A percentile compares a stretch with the other conserved stretches of the same genome.
Evolutionary conservation across 2,888 invertebrate species (phyloP).

Genomic region (Dynastes maya): DNA sequence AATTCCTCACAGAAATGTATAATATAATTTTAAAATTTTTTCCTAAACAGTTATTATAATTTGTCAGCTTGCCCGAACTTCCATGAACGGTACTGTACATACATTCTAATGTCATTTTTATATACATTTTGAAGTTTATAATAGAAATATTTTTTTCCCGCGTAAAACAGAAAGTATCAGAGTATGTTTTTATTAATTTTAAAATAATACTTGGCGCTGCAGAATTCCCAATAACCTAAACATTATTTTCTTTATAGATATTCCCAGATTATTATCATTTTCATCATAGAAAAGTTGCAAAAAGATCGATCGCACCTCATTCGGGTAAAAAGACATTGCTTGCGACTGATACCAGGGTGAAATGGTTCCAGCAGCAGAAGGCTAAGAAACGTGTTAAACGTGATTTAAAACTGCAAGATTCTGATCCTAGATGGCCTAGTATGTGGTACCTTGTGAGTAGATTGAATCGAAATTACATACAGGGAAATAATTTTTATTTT

Average conservation of each 20-base stretch:
- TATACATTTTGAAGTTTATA: slow-evolving; percentile 11
- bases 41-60: too few relatives aligned
- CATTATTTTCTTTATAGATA: slow-evolving; percentile 77
- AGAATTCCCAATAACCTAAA: too few relatives aligned
- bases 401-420: slow-evolving; percentile 77
- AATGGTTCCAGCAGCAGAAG: slow-evolving; percentile 88
- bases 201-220: too few relatives aligned
- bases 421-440: slow-evolving; percentile 92
- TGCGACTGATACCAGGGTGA: slow-evolving; percentile 83
- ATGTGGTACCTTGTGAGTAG: slow-evolving; percentile 98
- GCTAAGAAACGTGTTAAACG: slow-evolving; percentile 87
- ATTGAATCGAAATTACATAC: slow-evolving; percentile 20
- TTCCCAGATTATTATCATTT: slow-evolving; percentile 90
- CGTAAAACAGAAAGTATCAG: background rate
- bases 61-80: too few relatives aligned
- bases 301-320: slow-evolving; percentile 83
- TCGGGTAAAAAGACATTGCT: slow-evolving; percentile 81
- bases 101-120: background rate
- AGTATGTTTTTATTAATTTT: too few relatives aligned
- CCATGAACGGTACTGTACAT: too few relatives aligned
- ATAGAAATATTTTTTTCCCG: background rate
- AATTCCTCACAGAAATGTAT: too few relatives aligned
- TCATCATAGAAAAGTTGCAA: slow-evolving; percentile 84
- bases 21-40: too few relatives aligned
- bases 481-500: slow-evolving; percentile 2